These are phyloP conservation scores for Physella acuta DNA, from an alignment of 1,140 invertebrate species.

Conservation along the genomic window DNA sequence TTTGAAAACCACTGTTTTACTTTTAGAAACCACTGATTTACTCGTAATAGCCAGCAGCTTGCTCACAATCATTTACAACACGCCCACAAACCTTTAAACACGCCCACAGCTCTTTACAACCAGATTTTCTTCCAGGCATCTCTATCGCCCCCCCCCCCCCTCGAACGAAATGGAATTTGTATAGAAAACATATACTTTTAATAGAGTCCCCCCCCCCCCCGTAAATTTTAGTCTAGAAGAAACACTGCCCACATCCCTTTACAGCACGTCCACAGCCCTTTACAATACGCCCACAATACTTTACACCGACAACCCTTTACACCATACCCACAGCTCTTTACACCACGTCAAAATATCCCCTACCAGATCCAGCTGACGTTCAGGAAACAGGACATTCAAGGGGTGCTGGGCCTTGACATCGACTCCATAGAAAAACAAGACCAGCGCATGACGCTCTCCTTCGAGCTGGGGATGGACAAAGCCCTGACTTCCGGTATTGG, in stretches of 20 bases:
- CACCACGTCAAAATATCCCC: not conserved
- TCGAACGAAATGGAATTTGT: too few relatives aligned
- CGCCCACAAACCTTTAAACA: too few relatives aligned
- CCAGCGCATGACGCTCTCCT: not conserved
- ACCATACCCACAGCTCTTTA: not conserved
- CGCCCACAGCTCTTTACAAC: too few relatives aligned
- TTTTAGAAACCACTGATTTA: too few relatives aligned
- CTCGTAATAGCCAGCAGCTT: too few relatives aligned
- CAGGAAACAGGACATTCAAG: not conserved
- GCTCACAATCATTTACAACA: too few relatives aligned
- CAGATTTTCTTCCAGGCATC: too few relatives aligned
- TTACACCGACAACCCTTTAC: not conserved
- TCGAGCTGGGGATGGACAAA: conserved; percentile 5
- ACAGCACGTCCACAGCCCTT: not conserved
- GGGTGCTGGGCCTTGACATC: not conserved
- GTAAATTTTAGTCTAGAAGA: too few relatives aligned
- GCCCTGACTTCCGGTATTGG: not conserved
- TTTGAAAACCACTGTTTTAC: too few relatives aligned
- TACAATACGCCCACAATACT: not conserved
- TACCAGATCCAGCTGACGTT: conserved; percentile 7
- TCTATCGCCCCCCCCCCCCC: too few relatives aligned
- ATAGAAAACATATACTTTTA: not conserved
- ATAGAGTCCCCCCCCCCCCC: too few relatives aligned
- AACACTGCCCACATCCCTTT: too few relatives aligned
- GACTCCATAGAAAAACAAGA: conserved; percentile 1